Evolutionary conservation across 2,797 vertebrate genomes (phyloP).

Genomic region (Argya squamiceps): DNA sequence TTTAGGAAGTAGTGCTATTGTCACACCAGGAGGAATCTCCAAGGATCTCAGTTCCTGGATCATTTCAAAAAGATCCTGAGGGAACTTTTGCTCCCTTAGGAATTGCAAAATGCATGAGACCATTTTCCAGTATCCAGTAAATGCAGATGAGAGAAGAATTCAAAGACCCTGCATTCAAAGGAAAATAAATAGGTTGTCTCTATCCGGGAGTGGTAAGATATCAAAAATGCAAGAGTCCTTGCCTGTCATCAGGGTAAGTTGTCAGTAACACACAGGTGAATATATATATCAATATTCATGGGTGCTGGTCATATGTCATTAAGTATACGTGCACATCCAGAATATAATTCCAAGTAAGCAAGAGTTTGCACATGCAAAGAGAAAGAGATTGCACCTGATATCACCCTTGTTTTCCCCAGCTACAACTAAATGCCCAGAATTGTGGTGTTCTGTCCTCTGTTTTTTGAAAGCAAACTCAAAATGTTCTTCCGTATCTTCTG

Average conservation of each 20-base stretch:
- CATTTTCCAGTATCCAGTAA: neutral
- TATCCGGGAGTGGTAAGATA: neutral
- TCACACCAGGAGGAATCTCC: neutral
- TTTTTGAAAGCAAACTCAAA: neutral
- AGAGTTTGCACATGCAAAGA: neutral
- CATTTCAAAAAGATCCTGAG: neutral
- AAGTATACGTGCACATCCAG: neutral
- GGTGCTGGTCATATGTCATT: neutral
- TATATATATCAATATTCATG: neutral
- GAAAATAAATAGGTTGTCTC: neutral
- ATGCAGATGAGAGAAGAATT: neutral
- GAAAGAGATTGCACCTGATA: neutral
- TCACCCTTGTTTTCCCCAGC: neutral
- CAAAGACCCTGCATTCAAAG: neutral
- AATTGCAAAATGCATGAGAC: rapidly evolving
- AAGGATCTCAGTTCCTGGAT: neutral
- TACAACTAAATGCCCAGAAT: neutral
- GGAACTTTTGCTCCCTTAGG: neutral
- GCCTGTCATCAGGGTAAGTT: neutral
- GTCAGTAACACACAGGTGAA: neutral
- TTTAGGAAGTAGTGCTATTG: neutral
- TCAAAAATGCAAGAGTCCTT: neutral
- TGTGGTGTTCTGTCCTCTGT: neutral
- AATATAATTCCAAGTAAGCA: neutral
- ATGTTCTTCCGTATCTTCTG: neutral